Conservation (phyloP, 2,797 vertebrate genomes). For the Mastacembelus armatus region DNA sequence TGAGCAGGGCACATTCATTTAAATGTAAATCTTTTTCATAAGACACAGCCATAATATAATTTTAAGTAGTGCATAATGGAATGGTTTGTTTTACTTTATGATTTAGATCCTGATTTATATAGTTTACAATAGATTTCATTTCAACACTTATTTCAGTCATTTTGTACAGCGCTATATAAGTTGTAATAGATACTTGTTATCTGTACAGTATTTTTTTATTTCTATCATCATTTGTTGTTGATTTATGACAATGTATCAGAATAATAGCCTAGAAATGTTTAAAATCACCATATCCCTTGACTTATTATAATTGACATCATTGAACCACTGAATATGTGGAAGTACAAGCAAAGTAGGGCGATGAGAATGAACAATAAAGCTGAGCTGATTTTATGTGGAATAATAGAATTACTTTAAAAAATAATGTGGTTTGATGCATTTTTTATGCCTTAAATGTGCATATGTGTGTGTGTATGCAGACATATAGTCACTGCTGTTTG, state of each 20-base stretch:
- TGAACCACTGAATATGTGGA: not conserved
- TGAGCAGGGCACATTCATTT: no score
- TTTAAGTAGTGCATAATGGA: not conserved
- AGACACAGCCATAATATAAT: not conserved
- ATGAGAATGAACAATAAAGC: not conserved
- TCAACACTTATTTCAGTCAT: not conserved
- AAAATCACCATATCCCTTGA: no score
- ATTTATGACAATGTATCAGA: no score
- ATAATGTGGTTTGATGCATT: not conserved
- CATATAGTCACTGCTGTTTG: not conserved
- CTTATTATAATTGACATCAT: no score
- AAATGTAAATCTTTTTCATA: no score
- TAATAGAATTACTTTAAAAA: slow-evolving; percentile 5
- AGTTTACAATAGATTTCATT: not conserved
- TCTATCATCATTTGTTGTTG: not conserved
- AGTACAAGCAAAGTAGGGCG: not conserved
- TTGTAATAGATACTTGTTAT: not conserved
- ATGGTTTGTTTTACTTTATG: slow-evolving; percentile 11
- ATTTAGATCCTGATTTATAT: not conserved
- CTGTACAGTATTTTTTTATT: not conserved
- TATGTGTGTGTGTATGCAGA: not conserved
- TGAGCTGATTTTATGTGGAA: slow-evolving; percentile 11
- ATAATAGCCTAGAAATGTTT: no score
- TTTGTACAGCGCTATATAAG: not conserved
- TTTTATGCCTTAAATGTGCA: not conserved